phyloP scores from a whole-genome alignment of 1,140 invertebrate species.

The Vanessa tameamea region DNA sequence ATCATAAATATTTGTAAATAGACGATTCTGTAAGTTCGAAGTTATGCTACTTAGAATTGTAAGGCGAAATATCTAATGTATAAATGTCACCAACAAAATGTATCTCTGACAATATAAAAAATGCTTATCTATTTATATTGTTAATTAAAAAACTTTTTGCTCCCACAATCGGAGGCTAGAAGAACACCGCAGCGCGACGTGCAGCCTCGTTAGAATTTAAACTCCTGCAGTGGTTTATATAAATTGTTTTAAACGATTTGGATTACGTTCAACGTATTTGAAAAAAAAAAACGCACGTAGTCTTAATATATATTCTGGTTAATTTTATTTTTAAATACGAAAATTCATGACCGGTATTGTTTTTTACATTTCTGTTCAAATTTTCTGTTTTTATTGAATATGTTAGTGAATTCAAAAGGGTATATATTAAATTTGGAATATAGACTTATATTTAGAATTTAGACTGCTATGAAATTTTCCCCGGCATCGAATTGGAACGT shows the following conservation, averaged over 20 bases:
- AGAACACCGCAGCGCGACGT: conserved; percentile 12
- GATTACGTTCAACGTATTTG: not conserved
- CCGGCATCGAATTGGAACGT: no score
- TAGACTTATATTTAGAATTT: no score
- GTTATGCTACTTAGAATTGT: no score
- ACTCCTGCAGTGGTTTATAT: conserved; percentile 12
- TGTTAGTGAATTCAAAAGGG: no score
- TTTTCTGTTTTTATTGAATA: no score
- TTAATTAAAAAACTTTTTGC: conserved; percentile 15
- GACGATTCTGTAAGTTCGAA: no score
- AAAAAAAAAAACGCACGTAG: not conserved
- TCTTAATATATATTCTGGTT: not conserved
- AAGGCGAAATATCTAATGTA: not conserved
- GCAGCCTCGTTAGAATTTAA: conserved; percentile 9
- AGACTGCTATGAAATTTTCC: no score
- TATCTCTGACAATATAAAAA: not conserved
- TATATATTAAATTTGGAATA: no score
- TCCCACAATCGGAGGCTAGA: conserved; percentile 3
- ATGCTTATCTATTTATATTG: not conserved
- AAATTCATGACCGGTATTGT: no score
- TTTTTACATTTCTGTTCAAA: no score
- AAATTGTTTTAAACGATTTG: conserved; percentile 16
- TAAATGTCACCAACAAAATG: not conserved
- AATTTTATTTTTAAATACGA: no score
- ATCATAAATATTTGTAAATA: no score